Evolutionary conservation across 1,140 invertebrate species (phyloP), one percentile per base, ranked within the genome.

Genomic region (Megalopta genalis): DNA sequence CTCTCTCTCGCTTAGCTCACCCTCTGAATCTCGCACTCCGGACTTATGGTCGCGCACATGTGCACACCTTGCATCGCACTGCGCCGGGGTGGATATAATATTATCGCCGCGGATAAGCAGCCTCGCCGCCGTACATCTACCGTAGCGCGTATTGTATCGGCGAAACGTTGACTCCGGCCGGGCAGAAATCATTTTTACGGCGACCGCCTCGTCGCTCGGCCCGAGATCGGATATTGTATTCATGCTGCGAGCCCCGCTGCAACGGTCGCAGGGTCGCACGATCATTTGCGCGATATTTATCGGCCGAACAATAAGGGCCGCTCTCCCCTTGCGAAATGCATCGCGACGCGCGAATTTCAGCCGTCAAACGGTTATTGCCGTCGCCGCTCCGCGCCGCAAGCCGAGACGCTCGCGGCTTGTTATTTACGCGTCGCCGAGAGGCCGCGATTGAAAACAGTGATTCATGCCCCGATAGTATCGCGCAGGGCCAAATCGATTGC

Each of bases 81-180:
- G 65, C 16, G 60, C 32, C 62, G 39, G 60, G 64, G 32, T 74
- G 71, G 77, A 80, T 83, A 75, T 59, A 78, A 75, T 75, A 70
- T 79, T 78, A 85, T 83, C 72, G 67, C 63, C 59, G 23, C n/a
- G 72, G 77, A 77, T 85, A 85, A 84, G 72, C 57, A 72, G 23
- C 49, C 62, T 42, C 81, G 65, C 57, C 39, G 72, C 76, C 77
- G 21, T 63, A 60, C 49, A 46, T 80, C 42, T 73, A 66, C 59
- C 60, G 59, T 52, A 42, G 32, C 39, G n/a, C 27, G 42, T 54
- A 81, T 63, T 65, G 70, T 83, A 74, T 79, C 70, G 66, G 27
- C 14, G 10, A 46, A n/a, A 60, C 66, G 52, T 73, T 78, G 46
- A 78, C 46, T 52, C 25, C 42, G 27, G 23, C 14, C 52, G 42